Evolutionary conservation across 2,797 vertebrate species (phyloP).

Genomic region (Strix occidentalis): DNA sequence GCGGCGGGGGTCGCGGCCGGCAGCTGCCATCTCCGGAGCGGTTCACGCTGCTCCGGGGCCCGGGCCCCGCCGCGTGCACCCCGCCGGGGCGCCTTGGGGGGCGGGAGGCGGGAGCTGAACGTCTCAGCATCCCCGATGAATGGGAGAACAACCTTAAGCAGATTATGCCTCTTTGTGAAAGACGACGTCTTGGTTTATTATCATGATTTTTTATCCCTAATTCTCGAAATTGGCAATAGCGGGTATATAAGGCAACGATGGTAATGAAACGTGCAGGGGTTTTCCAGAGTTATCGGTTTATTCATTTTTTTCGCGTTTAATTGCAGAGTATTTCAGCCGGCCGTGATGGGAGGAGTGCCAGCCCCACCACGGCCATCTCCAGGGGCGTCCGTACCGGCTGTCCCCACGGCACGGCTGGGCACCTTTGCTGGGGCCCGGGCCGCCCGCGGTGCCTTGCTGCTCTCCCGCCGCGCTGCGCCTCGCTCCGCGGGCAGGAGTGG

Average conservation of each 20-base stretch:
- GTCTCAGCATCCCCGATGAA: background rate
- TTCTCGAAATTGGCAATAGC: background rate
- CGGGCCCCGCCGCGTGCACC: background rate
- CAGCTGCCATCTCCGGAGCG: background rate
- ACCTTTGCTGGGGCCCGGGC: accelerated
- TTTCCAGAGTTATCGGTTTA: background rate
- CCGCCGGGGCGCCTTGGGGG: background rate
- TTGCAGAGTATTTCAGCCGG: background rate
- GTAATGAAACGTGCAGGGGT: background rate
- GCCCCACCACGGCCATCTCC: background rate
- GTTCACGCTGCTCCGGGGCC: background rate
- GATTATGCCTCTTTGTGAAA: background rate
- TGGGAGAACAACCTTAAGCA: background rate
- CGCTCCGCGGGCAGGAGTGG: background rate
- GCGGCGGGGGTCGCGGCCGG: background rate
- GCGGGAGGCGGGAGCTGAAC: background rate
- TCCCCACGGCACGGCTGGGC: accelerated
- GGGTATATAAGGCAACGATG: background rate
- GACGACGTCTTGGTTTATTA: background rate
- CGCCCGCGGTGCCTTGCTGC: background rate
- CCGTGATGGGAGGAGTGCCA: background rate
- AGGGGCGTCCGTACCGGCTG: too few species aligned
- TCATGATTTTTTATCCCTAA: background rate
- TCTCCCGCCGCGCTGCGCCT: accelerated
- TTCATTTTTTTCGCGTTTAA: background rate